A percentile compares a stretch with the other conserved stretches of the same genome.
phyloP scores from a whole-genome alignment of 2,797 vertebrate species.

The Poeciliopsis infans region DNA sequence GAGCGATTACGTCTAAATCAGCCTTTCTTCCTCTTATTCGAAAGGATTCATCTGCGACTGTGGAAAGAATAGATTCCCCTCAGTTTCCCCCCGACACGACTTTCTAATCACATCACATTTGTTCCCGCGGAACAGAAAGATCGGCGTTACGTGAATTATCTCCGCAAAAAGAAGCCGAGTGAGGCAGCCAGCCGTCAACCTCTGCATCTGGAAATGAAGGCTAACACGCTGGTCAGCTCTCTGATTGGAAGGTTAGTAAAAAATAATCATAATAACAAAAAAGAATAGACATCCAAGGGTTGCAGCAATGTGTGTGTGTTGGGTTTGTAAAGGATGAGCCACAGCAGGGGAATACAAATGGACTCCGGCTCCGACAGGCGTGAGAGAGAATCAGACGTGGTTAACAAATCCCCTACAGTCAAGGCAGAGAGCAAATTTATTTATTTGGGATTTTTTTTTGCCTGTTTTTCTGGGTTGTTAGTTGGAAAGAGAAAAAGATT shows the following conservation, averaged over 20 bases:
- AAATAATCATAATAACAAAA: not conserved
- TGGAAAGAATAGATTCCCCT: constrained; percentile 7
- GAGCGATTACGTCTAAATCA: constrained; percentile 14
- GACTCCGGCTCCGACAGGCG: constrained; percentile 13
- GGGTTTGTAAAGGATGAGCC: constrained; percentile 24
- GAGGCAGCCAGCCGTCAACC: not conserved
- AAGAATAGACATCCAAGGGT: not conserved
- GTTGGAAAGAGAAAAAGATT: not conserved
- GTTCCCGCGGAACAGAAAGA: constrained; percentile 12
- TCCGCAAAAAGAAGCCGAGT: not conserved
- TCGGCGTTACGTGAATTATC: constrained; percentile 14
- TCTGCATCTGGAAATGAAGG: not conserved
- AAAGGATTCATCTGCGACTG: constrained; percentile 8
- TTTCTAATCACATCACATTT: constrained; percentile 17
- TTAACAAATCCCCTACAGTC: constrained; percentile 31
- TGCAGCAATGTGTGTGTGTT: constrained; percentile 39
- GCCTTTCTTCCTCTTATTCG: not conserved
- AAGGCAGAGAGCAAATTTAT: constrained; percentile 22
- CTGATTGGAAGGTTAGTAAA: not conserved
- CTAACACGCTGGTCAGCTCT: constrained; percentile 19
- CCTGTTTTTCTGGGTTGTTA: not conserved
- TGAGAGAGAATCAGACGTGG: constrained; percentile 24
- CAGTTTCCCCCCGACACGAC: not conserved
- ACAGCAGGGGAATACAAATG: constrained; percentile 47
- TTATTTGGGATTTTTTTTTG: constrained; percentile 26